Evolutionary conservation across 2,113 vertebrate species (phyloP), one percentile per base, ranked within the genome.

Genomic region (Stigmatopora argus): DNA sequence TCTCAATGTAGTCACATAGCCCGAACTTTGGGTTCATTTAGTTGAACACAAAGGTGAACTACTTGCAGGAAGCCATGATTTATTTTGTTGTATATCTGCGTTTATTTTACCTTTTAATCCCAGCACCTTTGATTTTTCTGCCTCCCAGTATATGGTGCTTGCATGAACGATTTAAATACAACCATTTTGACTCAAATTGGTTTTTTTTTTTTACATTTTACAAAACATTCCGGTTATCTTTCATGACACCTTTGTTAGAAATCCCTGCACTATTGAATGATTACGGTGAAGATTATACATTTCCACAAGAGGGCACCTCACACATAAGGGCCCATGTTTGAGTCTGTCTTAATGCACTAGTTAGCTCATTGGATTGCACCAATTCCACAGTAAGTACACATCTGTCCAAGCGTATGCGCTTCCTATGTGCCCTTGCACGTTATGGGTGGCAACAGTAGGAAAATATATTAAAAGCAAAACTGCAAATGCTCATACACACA

Each of bases 301-400:
- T 61, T 12, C 83, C 87, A 89, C 84, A 67, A 85, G 85, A 64
- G 83, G 87, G 85, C 19, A 80, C 75, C 63, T 67, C 66, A 73
- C 68, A 83, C 64, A 73, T 31, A 19, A 67, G 26, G 8, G 46
- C 64, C 15, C 58, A 10, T 49, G 74, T 67, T 57, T 48, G 45
- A 65, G 59, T 21, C 19, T 61, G 63, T 49, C 48, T 45, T 5
- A 4, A 18, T 61, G 49, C 57, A 23, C 46, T 3, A 34, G 34
- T 59, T 7, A 12, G 11, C 38, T 2, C 5, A 53, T 38, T 23
- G 41, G 26, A 61, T 19, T 47, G 13, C 9, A 18, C 0, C 44
- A 48, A 70, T 65, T 67, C 13, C 44, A 35, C n/a, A 23, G 17
- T 19, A 65, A 46, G 45, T 45, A 53, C 4, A 44, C 48, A 14